Conservation (phyloP, 2,888 invertebrate genomes). For the Zaprionus obscuricornis region DNA sequence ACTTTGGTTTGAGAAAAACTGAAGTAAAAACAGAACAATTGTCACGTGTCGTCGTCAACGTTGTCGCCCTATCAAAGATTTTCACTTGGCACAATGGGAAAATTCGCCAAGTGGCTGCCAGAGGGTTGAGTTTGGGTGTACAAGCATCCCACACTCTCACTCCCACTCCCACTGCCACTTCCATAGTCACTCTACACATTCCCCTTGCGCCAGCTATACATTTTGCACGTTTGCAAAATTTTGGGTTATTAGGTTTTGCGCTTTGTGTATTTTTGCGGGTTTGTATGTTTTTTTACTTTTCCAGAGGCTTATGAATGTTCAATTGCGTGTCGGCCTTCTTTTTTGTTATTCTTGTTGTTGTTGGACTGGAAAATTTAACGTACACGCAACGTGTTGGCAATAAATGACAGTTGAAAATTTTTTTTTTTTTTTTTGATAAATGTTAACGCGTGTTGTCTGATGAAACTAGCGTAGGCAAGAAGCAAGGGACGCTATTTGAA, state of each 20-base stretch:
- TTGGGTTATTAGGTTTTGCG: constrained; percentile 63
- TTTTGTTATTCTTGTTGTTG: too few relatives aligned
- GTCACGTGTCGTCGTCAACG: constrained; percentile 65
- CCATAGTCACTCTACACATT: too few relatives aligned
- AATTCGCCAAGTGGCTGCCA: constrained; percentile 45
- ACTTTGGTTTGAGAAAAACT: too few relatives aligned
- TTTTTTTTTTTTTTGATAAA: constrained; percentile 60
- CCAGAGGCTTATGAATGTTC: constrained; percentile 62
- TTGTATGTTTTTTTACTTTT: too few relatives aligned
- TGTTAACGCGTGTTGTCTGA: constrained; percentile 59
- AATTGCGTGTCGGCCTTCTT: constrained; percentile 66
- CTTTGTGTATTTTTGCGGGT: constrained; percentile 55
- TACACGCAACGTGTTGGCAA: constrained; percentile 43
- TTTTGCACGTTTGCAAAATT: constrained; percentile 62
- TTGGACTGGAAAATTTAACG: constrained; percentile 47
- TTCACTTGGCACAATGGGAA: constrained; percentile 62
- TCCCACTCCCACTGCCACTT: constrained; percentile 43
- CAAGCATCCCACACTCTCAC: not conserved
- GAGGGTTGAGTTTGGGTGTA: constrained; percentile 18
- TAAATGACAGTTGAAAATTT: constrained; percentile 68
- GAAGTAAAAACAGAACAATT: constrained; percentile 65
- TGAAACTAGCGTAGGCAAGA: too few relatives aligned
- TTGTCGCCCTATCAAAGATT: constrained; percentile 53
- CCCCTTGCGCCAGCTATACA: too few relatives aligned
- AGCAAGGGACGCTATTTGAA: not conserved